Percentiles rank a stretch among this genome's conserved stretches.
These are phyloP conservation scores for Pasiphila rectangulata DNA, from an alignment of 2,888 invertebrate species.

Conservation along the genomic window DNA sequence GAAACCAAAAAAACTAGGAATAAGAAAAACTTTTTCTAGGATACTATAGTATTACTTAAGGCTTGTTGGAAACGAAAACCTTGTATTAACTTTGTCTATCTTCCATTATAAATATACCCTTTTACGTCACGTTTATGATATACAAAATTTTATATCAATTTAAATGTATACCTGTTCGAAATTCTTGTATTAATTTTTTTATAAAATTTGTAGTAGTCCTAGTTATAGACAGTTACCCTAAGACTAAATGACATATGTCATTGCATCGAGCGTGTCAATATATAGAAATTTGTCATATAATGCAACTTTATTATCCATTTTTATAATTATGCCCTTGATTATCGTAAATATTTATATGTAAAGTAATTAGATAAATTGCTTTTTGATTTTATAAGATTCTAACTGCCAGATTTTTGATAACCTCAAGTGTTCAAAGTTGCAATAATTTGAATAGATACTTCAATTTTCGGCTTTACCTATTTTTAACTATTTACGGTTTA, in stretches of 20 bases:
- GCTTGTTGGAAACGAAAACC: neutral
- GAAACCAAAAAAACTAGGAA: too few relatives aligned
- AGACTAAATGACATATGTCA: too few relatives aligned
- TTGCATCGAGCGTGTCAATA: neutral
- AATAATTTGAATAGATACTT: neutral
- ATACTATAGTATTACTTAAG: neutral
- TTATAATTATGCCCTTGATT: too few relatives aligned
- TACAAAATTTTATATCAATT: slow-evolving; percentile 22
- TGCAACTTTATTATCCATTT: too few relatives aligned
- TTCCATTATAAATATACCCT: slow-evolving; percentile 19
- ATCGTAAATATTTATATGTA: too few relatives aligned
- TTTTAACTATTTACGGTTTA: neutral
- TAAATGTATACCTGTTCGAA: slow-evolving; percentile 21
- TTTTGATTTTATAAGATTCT: too few relatives aligned
- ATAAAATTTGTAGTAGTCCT: slow-evolving; percentile 2
- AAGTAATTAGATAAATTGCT: too few relatives aligned
- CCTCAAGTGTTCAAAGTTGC: neutral
- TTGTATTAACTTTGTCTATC: slow-evolving; percentile 12
- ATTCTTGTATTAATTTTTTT: slow-evolving; percentile 19
- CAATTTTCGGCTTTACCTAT: neutral
- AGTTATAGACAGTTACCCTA: neutral
- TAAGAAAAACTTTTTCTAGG: neutral
- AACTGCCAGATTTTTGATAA: neutral
- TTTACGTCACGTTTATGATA: slow-evolving; percentile 12
- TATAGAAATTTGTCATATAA: neutral